Conservation (phyloP, 1,140 invertebrate species). For the Andrena cerasifolii region DNA sequence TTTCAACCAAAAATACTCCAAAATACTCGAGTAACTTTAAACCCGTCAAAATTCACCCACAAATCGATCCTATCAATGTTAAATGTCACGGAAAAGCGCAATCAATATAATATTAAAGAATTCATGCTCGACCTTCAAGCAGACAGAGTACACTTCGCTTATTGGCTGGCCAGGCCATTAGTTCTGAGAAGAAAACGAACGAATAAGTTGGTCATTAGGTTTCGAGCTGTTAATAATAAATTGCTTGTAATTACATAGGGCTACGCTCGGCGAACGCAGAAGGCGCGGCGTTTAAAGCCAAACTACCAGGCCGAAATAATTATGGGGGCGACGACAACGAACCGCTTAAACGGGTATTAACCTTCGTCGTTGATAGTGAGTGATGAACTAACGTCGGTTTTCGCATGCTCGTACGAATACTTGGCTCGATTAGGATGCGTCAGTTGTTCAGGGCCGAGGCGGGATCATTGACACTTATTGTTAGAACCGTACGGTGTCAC, state of each 20-base stretch:
- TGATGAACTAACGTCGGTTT: conserved; percentile 5
- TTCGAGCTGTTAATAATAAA: background rate
- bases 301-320: background rate
- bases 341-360: conserved; percentile 20
- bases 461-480: conserved; percentile 25
- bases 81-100: too few relatives aligned
- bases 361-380: background rate
- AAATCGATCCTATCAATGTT: too few relatives aligned
- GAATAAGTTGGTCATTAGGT: background rate
- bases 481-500: background rate
- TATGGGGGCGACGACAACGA: conserved; percentile 14
- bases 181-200: background rate
- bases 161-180: background rate
- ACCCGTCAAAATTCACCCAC: too few relatives aligned
- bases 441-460: conserved; percentile 3
- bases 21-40: too few relatives aligned
- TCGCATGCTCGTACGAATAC: background rate
- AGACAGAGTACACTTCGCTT: background rate
- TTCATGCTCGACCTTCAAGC: too few relatives aligned
- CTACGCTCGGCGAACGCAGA: background rate
- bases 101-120: too few relatives aligned
- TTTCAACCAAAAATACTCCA: too few relatives aligned
- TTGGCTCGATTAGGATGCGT: conserved; percentile 32
- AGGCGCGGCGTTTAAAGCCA: background rate
- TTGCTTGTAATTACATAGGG: background rate